Evolutionary conservation across 2,797 vertebrate genomes (phyloP), one percentile per base, ranked within the genome.

Genomic region (Xiphophorus birchmanni): DNA sequence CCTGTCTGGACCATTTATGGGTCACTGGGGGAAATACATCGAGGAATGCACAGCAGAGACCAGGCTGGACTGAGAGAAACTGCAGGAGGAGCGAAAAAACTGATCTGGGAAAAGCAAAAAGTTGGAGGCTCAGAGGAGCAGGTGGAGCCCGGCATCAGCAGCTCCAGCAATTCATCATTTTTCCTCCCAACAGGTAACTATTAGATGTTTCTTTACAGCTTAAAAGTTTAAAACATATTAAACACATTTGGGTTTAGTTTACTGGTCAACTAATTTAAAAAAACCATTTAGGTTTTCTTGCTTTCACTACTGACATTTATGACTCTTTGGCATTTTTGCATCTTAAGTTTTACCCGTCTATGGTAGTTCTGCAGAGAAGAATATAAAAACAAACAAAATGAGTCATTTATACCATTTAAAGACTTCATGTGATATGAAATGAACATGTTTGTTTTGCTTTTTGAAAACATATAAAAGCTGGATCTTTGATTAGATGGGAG

Each of bases 61-160:
- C 81, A 74, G n/a, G 80, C 73, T n/a, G 32, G n/a, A 42, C 75
- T 83, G 81, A 80, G 84, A 67, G 78, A 69, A 69, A 80, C 50
- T 47, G 79, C 72, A 65, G 82, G 75, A 37, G 8, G 75, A 71
- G 87, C 45, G 58, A 65, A 45, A 67, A 56, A 81, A 56, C 23
- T 29, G 85, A 89, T 78, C 80, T 54, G 80, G 87, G 75, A 87
- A 81, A 74, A 84, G 86, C 86, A 87, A 87, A 90, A 56, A 56
- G 84, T 89, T 90, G 84, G 82, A 85, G 80, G 71, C 56, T 56
- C 67, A 87, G 85, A 84, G 89, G 89, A 93, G 93, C 91, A 95
- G 93, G 93, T 93, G 92, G 93, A 95, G 84, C 76, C 78, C 78
- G 86, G 83, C 88, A 88, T 80, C 89, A 78, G 84, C 74, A 90